Conservation (phyloP, 1,140 invertebrate species). For the Drosophila pruinosa region DNA sequence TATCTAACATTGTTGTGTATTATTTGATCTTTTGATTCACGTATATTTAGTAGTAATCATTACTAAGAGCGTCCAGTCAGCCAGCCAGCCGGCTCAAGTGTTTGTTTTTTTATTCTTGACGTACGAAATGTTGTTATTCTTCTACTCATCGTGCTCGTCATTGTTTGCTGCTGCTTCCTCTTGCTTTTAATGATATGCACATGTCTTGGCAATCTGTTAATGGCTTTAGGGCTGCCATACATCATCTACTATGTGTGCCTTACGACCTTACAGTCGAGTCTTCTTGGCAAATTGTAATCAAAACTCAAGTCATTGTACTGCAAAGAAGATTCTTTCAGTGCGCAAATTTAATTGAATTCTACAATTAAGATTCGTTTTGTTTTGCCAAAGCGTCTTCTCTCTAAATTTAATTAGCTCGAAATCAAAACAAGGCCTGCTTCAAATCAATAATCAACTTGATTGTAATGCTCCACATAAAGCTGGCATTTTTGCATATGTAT, state of each 20-base stretch:
- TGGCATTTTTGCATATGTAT: no score
- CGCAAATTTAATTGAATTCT: neutral
- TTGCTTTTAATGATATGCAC: constrained; percentile 42
- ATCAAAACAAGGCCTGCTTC: neutral
- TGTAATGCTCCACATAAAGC: no score
- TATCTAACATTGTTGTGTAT: neutral
- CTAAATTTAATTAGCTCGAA: neutral
- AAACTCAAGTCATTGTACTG: constrained; percentile 8
- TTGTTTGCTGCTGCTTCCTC: neutral
- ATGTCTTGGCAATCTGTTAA: constrained; percentile 45
- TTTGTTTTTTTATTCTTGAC: constrained; percentile 49
- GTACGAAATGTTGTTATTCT: constrained; percentile 29
- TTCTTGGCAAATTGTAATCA: constrained; percentile 1
- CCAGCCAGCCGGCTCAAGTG: constrained; percentile 53
- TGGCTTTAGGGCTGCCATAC: constrained; percentile 4
- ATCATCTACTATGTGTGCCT: constrained; percentile 11
- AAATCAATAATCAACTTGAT: neutral
- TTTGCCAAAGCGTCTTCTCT: neutral
- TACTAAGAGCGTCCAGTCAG: constrained; percentile 16
- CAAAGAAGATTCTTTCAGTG: no score
- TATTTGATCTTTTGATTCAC: constrained; percentile 11
- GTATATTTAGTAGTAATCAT: constrained; percentile 1
- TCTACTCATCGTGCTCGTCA: neutral
- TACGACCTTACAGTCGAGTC: neutral
- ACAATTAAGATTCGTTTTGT: neutral